Base-by-base conservation (phyloP, 2,797 vertebrate species). In the Eidolon dupreanum region DNA sequence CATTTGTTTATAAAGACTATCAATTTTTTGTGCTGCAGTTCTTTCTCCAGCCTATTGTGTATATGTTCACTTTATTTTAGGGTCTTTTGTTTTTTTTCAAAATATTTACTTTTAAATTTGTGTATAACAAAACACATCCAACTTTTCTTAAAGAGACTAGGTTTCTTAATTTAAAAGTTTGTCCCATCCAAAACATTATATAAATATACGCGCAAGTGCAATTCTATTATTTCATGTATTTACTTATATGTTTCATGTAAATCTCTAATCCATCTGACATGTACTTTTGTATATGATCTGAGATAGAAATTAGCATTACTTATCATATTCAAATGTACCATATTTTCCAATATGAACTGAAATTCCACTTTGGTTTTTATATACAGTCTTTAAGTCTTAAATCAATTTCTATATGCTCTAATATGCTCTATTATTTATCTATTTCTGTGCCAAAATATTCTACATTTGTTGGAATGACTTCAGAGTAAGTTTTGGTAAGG, bases 1-100 rank as follows among this genome's bases (percentile, higher is more conserved):
- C 53, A 78, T 92, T 93, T 49, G 3, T 86, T 93, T 75, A 77
- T 55, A 78, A 89, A 93, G n/a, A 38, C 7, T 91, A 83, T 81
- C 81, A 75, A 36, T 66, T 33, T 16, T 70, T 57, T 65, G 17
- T n/a, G 31, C 20, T 36, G 15, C 3, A 87, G 53, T 94, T 70
- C 43, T 90, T 89, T 77, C 41, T 61, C 36, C 12, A 85, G n/a
- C 1, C 49, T 85, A 10, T 63, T 95, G 19, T 53, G 8, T 65
- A 17, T 33, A 38, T 81, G 86, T 86, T 82, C 28, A 65, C 55
- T 94, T 82, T 86, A 15, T 75, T 57, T 82, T 13, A 24, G 6
- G 12, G 3, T 36, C 53, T 43, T 43, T 11, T 43, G 1, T 46
- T 51, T 63, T 7, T 31, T 24, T 49, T 73, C 9, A 61, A 91